These are phyloP conservation scores for Rhagoletis zephyria DNA, from an alignment of 1,140 invertebrate genomes.

Conservation along the genomic window DNA sequence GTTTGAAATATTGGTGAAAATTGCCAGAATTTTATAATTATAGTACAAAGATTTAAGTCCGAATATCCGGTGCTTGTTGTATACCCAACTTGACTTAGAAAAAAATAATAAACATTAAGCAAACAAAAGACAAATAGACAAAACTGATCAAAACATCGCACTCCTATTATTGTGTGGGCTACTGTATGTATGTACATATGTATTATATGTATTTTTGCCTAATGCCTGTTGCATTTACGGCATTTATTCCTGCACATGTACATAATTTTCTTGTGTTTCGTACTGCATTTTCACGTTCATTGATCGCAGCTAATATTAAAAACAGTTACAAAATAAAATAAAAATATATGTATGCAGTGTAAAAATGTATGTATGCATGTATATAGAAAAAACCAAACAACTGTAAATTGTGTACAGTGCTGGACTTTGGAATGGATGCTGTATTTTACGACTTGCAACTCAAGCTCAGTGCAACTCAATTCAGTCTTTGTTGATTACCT, in stretches of 20 bases:
- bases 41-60: too few relatives aligned
- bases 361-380: too few relatives aligned
- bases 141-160: not conserved
- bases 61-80: too few relatives aligned
- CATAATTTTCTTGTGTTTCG: not conserved
- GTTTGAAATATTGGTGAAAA: too few relatives aligned
- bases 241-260: not conserved
- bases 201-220: too few relatives aligned
- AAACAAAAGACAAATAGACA: too few relatives aligned
- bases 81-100: too few relatives aligned
- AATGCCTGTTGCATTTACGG: not conserved
- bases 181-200: not conserved
- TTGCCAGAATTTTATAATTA: too few relatives aligned
- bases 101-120: not conserved
- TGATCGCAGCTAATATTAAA: not conserved
- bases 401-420: slow-evolving; percentile 29
- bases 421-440: slow-evolving; percentile 25
- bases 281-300: not conserved
- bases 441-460: not conserved
- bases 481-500: slow-evolving; percentile 43
- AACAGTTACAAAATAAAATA: not conserved
- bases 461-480: slow-evolving; percentile 32
- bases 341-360: too few relatives aligned
- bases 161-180: not conserved
- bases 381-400: slow-evolving; percentile 1